Evolutionary conservation across 2,113 vertebrate species (phyloP).

Genomic region (Ailuropoda melanoleuca): DNA sequence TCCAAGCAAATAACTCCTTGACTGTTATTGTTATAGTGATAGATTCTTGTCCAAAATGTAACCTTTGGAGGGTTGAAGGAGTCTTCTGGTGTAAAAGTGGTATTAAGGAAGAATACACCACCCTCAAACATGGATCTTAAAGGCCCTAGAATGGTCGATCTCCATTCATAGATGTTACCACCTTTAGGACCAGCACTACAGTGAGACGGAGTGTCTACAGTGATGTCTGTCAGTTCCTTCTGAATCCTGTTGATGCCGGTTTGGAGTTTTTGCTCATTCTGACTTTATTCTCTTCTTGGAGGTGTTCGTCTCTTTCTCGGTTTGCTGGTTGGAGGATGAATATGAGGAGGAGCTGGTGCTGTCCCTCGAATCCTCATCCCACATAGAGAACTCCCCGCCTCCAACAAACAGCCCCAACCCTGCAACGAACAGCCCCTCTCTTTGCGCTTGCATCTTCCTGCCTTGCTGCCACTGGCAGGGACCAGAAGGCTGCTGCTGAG

Average conservation of each 20-base stretch:
- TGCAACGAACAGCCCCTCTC: background rate
- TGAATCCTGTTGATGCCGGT: conserved; percentile 89
- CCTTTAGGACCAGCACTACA: conserved; percentile 84
- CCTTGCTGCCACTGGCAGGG: background rate
- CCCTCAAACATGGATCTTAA: background rate
- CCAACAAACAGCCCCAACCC: background rate
- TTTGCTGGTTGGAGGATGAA: background rate
- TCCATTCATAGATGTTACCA: background rate
- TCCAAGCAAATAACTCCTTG: background rate
- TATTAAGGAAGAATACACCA: background rate
- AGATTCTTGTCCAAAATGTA: background rate
- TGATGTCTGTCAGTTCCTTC: conserved; percentile 97
- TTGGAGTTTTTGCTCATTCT: background rate
- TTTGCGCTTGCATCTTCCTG: background rate
- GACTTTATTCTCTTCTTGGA: background rate
- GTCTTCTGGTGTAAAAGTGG: background rate
- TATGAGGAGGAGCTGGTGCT: background rate
- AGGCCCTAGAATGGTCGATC: background rate
- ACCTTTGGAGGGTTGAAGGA: background rate
- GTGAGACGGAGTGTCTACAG: conserved; percentile 95
- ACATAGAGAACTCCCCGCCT: background rate
- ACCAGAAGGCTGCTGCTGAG: background rate
- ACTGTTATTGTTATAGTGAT: background rate
- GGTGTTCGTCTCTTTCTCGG: background rate
- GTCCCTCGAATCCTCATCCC: background rate